A percentile compares a stretch with the other conserved stretches of the same genome.
Conservation (phyloP, 2,797 vertebrate genomes). For the Diplodus puntazzo region DNA sequence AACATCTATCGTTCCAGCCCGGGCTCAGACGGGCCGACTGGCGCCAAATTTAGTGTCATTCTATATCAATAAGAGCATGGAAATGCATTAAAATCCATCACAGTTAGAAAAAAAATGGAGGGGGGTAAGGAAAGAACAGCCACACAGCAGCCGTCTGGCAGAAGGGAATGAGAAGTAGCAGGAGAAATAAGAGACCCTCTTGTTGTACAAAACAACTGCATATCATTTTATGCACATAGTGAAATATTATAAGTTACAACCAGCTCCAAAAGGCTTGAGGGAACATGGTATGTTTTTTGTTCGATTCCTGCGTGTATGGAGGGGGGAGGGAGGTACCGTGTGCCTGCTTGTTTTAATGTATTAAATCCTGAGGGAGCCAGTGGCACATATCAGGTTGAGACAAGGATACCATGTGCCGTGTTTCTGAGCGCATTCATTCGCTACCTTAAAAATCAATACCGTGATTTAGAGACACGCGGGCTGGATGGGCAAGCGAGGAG, state of each 20-base stretch:
- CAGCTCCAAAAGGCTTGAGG: constrained; percentile 71
- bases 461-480: constrained; percentile 78
- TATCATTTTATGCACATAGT: constrained; percentile 79
- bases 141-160: constrained; percentile 65
- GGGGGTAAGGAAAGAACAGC: constrained; percentile 37
- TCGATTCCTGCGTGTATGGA: constrained; percentile 62
- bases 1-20: constrained; percentile 82
- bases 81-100: constrained; percentile 88
- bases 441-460: constrained; percentile 82
- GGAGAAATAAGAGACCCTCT: constrained; percentile 78
- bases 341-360: constrained; percentile 69
- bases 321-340: constrained; percentile 12
- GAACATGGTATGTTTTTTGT: constrained; percentile 70
- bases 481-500: constrained; percentile 64
- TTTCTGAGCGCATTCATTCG: constrained; percentile 70
- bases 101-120: constrained; percentile 46
- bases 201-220: constrained; percentile 80
- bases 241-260: constrained; percentile 78
- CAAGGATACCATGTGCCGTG: constrained; percentile 62
- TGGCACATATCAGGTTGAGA: constrained; percentile 74
- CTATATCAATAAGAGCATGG: constrained; percentile 87
- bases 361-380: constrained; percentile 73
- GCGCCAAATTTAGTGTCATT: constrained; percentile 88
- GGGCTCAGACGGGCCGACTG: constrained; percentile 82
- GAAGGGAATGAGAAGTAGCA: constrained; percentile 70